A percentile compares a stretch with the other conserved stretches of the same genome.
These are phyloP conservation scores for Lemur catta DNA, from an alignment of 2,797 vertebrate genomes.

Conservation along the genomic window DNA sequence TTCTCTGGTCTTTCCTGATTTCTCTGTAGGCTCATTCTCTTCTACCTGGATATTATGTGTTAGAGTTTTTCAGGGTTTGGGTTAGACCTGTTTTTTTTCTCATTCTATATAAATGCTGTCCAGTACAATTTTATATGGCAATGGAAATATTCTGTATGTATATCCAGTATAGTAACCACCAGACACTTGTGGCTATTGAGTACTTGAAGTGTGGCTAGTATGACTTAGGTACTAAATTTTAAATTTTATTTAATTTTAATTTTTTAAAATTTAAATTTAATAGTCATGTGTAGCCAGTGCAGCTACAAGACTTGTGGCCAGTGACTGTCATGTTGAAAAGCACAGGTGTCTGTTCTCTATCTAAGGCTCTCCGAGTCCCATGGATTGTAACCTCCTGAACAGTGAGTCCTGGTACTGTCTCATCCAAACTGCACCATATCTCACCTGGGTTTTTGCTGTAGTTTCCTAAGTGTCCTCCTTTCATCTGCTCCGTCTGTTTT, in stretches of 20 bases:
- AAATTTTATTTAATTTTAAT: neutral
- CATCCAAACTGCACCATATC: neutral
- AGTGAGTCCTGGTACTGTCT: neutral
- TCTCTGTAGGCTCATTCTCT: neutral
- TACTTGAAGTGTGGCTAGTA: neutral
- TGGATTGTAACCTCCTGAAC: neutral
- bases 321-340: neutral
- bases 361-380: neutral
- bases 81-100: neutral
- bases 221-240: neutral
- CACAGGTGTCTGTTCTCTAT: neutral
- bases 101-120: neutral
- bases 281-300: neutral
- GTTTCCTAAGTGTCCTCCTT: neutral
- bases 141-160: neutral
- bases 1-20: neutral
- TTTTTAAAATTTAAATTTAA: neutral
- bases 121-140: neutral
- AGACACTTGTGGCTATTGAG: neutral
- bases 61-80: neutral
- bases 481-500: neutral
- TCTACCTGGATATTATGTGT: neutral
- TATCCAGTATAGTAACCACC: too few species aligned
- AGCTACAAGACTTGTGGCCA: neutral
- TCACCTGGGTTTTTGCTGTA: neutral